These are phyloP conservation scores for Lithodes maja DNA, from an alignment of 2,888 invertebrate species.

Conservation along the genomic window DNA sequence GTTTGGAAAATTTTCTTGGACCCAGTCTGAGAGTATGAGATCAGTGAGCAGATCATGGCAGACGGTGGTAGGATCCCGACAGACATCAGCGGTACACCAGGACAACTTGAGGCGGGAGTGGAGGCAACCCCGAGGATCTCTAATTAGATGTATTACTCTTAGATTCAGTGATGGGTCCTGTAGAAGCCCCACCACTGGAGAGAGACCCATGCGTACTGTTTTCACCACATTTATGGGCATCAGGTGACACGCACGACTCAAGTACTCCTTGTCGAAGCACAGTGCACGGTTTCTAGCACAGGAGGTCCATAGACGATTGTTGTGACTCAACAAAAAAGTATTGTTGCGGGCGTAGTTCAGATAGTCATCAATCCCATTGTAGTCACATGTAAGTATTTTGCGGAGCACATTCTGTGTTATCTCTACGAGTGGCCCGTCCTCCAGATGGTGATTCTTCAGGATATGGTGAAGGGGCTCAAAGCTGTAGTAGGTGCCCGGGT, in stretches of 20 bases:
- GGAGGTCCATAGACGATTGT: constrained; percentile 61
- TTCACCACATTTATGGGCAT: constrained; percentile 67
- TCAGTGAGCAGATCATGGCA: constrained; percentile 58
- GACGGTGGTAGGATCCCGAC: constrained; percentile 63
- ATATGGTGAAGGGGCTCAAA: constrained; percentile 66
- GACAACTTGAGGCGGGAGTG: constrained; percentile 63
- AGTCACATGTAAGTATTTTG: constrained; percentile 59
- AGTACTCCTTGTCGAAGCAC: constrained; percentile 60
- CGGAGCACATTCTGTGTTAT: constrained; percentile 38
- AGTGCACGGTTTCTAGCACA: constrained; percentile 57
- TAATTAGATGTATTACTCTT: constrained; percentile 58
- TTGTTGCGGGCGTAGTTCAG: constrained; percentile 58
- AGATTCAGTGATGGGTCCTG: constrained; percentile 57
- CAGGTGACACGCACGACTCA: constrained; percentile 41
- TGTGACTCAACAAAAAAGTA: constrained; percentile 59
- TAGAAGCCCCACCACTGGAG: constrained; percentile 53
- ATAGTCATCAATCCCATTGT: constrained; percentile 40
- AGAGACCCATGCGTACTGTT: constrained; percentile 65
- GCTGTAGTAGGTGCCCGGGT: constrained; percentile 67
- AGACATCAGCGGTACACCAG: constrained; percentile 64
- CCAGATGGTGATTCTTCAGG: constrained; percentile 63
- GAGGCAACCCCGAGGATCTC: constrained; percentile 67
- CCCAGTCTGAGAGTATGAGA: constrained; percentile 44
- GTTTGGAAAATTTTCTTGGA: constrained; percentile 58
- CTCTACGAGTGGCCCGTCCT: constrained; percentile 57